Base-by-base conservation (phyloP, 1,140 invertebrate genomes). In the Pygmarrhopalites habei region DNA sequence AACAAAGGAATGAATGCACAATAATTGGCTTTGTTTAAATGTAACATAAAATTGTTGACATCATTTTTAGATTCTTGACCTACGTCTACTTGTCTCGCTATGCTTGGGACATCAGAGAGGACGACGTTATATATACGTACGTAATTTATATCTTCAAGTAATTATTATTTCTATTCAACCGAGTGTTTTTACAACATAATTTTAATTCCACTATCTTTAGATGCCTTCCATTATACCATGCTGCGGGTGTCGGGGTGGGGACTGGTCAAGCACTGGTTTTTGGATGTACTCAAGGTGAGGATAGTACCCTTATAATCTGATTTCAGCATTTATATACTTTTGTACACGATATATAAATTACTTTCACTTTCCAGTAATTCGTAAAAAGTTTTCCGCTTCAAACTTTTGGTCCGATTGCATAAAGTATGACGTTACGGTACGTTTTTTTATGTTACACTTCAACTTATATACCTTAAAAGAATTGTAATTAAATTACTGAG, bases 341-440 rank as follows among this genome's bases (percentile, higher is more conserved):
- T n/a, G n/a, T n/a, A n/a, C n/a, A n/a, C n/a, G n/a, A n/a, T n/a
- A n/a, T n/a, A n/a, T n/a, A n/a, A n/a, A n/a, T n/a, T n/a, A n/a
- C n/a, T n/a, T n/a, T n/a, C n/a, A n/a, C n/a, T n/a, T n/a, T n/a
- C n/a, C n/a, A n/a, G 85, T 85, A 19, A 75, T 89, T 5, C 75
- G 83, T 66, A 78, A 77, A 21, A 89, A 88, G 74, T 90, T 90
- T 74, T 89, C 87, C 17, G 87, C 86, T 23, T 82, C 82, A 55
- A 78, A 81, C 57, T 90, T 88, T 75, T 90, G 88, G 85, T 80
- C 81, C 17, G 96, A 99, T 75, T 95, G 94, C 75, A 81, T 86
- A 29, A 90, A 93, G 73, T 92, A 95, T 74, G 85, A 95, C n/a
- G 94, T 90, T 76, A 98, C 95, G 69, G 95, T 98, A 80, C 84